Percentiles rank a stretch among this genome's conserved stretches.
Evolutionary conservation across 2,888 invertebrate genomes (phyloP).

Genomic region (Kuschelorhynchus macadamiae): DNA sequence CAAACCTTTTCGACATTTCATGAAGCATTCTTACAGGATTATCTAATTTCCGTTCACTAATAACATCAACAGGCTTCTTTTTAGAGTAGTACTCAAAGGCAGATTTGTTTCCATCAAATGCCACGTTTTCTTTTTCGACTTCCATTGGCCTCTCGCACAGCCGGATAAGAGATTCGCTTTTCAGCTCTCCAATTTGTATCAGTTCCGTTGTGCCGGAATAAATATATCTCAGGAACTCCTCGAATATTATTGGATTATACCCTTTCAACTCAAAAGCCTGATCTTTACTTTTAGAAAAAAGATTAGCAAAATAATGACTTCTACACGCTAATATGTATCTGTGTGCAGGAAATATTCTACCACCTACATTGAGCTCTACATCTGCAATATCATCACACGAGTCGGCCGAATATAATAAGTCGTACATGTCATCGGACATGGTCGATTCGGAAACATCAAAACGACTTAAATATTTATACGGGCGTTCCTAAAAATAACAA

Average conservation of each 20-base stretch:
- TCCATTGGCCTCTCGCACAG: slow-evolving; percentile 20
- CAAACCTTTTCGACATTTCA: slow-evolving; percentile 72
- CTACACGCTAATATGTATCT: slow-evolving; percentile 78
- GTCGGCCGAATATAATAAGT: slow-evolving; percentile 75
- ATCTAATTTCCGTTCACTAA: slow-evolving; percentile 58
- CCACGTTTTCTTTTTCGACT: slow-evolving; percentile 30
- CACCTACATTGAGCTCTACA: slow-evolving; percentile 77
- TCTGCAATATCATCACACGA: slow-evolving; percentile 82
- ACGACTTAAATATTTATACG: slow-evolving; percentile 56
- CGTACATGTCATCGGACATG: slow-evolving; percentile 46
- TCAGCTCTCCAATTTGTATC: slow-evolving; percentile 70
- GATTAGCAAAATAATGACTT: slow-evolving; percentile 75
- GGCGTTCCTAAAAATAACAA: slow-evolving; percentile 58
- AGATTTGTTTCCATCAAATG: slow-evolving; percentile 64
- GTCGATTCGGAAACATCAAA: slow-evolving; percentile 51
- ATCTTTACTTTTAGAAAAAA: slow-evolving; percentile 56
- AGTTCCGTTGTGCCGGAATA: slow-evolving; percentile 80
- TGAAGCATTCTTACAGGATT: slow-evolving; percentile 74
- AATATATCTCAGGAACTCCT: slow-evolving; percentile 78
- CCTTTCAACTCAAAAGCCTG: slow-evolving; percentile 66
- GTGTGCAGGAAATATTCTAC: slow-evolving; percentile 78
- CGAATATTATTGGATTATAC: slow-evolving; percentile 77
- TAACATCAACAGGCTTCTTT: slow-evolving; percentile 36
- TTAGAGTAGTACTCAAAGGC: slow-evolving; percentile 71
- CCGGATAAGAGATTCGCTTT: slow-evolving; percentile 45